A percentile compares a stretch with the other conserved stretches of the same genome.
Evolutionary conservation across 1,140 invertebrate species (phyloP).

Genomic region (Brachionus rubens): DNA sequence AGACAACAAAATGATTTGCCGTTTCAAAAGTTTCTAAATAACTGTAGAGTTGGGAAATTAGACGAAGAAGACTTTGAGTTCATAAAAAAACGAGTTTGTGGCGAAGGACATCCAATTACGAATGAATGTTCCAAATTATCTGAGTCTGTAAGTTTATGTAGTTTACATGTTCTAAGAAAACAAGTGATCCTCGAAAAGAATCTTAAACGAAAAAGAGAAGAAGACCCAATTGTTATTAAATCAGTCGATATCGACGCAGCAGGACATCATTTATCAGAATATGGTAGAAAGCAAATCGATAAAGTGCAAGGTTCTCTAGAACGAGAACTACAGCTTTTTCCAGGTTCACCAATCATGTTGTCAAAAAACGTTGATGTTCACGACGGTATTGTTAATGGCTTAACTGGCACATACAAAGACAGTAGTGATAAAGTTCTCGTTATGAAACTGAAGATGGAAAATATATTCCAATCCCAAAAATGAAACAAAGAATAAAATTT

Average conservation of each 20-base stretch:
- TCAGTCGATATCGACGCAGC: not conserved
- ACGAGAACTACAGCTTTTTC: not conserved
- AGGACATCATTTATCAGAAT: not conserved
- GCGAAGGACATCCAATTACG: not conserved
- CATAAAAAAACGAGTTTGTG: not conserved
- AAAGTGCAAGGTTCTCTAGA: not conserved
- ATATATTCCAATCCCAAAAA: not conserved
- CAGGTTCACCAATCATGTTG: not conserved
- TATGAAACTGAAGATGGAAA: not conserved
- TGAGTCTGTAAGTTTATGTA: not conserved
- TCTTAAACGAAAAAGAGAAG: not conserved
- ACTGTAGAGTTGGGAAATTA: too few species aligned
- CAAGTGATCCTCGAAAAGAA: not conserved
- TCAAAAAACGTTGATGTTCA: not conserved
- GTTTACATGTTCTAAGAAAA: conserved; percentile 21
- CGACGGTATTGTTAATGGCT: not conserved
- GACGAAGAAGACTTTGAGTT: too few species aligned
- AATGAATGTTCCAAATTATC: not conserved
- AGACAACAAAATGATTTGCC: too few species aligned
- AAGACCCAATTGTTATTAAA: not conserved
- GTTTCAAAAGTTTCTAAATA: too few species aligned
- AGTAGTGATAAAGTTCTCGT: conserved; percentile 4
- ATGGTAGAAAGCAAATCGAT: not conserved
- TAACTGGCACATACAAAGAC: not conserved
- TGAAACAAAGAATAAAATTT: not conserved